Evolutionary conservation across 2,888 invertebrate species (phyloP), one percentile per base, ranked within the genome.

Genomic region (Chloroclysta siterata): DNA sequence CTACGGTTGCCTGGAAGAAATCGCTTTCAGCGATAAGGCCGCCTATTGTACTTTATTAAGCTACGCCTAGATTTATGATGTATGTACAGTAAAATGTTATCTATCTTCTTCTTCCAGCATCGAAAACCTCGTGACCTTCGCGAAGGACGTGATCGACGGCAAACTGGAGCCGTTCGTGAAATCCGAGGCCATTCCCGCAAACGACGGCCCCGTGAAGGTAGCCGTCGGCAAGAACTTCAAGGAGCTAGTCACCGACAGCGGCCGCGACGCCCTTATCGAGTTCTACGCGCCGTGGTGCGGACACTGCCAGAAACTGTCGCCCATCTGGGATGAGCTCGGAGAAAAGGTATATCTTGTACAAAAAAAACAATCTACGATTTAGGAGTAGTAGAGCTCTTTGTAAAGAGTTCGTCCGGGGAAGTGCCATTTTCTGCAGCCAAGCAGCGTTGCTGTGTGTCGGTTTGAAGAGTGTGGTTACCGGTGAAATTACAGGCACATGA

Each of bases 211-310:
- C 10, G 97, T 98, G 0, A 97, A 95, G 79, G 95, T 98, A 44
- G 98, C 98, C 3, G 99, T 99, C 8, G 99, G 96, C 69, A 98
- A 98, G 93, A 99, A 99, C 94, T 99, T 99, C 91, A 97, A 99
- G 82, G 97, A 99, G 60, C 93, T 99, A 61, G 98, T 99, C 0
- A 95, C 95, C 2, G 97, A 99, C 83, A 97, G 97, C 76, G 97
- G 94, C 39, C 97, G 98, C 82, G 99, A 99, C 85, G 97, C 98
- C 2, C 94, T 99, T 48, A 95, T 99, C 73, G 99, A 99, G 93
- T 99, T 99, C 94, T 99, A 99, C 89, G 99, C 99, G 41, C 99
- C 99, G 0, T 99, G 99, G 99, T 99, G 98, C 87, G 99, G 99
- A 73, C 99, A 99, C 84, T 99, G 99, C 94, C 99, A 99, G 92